phyloP scores from a whole-genome alignment of 2,888 invertebrate species.

The Hesperia comma region DNA sequence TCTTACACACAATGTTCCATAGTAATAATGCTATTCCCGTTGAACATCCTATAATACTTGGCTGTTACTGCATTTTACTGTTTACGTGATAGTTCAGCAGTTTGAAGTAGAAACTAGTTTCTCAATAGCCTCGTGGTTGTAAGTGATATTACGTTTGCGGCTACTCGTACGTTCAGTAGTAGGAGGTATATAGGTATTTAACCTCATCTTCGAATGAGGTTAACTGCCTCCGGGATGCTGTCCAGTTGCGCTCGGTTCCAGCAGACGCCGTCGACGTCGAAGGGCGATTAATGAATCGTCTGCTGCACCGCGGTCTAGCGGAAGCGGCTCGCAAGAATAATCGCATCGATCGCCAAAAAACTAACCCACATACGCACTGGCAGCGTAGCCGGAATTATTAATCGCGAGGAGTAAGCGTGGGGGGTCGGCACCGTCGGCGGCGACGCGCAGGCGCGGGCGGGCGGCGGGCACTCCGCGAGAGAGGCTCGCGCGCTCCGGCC shows the following conservation, averaged over 20 bases:
- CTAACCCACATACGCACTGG: constrained; percentile 84
- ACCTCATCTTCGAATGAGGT: constrained; percentile 21
- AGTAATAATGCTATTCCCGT: too few species aligned
- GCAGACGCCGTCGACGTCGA: constrained; percentile 52
- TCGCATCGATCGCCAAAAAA: constrained; percentile 84
- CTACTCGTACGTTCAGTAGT: constrained; percentile 7
- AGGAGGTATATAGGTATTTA: constrained; percentile 12
- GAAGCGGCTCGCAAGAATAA: constrained; percentile 77
- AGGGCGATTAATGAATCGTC: constrained; percentile 74
- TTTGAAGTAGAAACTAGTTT: not conserved
- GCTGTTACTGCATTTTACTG: too few species aligned
- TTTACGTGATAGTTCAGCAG: too few species aligned
- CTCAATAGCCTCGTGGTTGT: not conserved
- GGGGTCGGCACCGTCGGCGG: constrained; percentile 64
- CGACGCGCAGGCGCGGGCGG: constrained; percentile 68
- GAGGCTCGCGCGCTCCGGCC: constrained; percentile 80
- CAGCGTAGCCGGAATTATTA: constrained; percentile 84
- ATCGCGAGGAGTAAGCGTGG: constrained; percentile 76
- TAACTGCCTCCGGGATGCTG: constrained; percentile 29
- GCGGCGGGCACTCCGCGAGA: constrained; percentile 78
- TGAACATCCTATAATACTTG: too few species aligned
- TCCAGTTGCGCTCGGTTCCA: constrained; percentile 11
- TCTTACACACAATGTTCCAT: too few species aligned
- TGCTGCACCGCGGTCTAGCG: constrained; percentile 66
- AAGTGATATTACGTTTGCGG: constrained; percentile 22